Evolutionary conservation across 64 coral and sea anemone genomes (phyloP), one percentile per base, ranked within the genome.

Genomic region (Pachyseris speciosa): DNA sequence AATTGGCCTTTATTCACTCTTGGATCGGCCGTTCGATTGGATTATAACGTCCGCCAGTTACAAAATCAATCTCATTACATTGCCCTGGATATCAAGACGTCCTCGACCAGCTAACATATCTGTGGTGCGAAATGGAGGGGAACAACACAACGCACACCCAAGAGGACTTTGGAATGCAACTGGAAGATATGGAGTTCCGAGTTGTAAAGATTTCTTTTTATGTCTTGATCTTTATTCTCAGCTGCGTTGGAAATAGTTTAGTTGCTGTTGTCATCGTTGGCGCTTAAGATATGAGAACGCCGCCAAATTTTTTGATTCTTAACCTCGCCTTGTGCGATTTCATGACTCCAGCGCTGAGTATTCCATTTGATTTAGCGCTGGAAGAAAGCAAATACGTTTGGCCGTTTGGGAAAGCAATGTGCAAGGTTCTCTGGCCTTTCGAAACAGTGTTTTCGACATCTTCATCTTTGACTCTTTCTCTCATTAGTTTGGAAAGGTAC

Each of bases 331-430:
- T 87, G 19, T 93, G 91, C 24, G 91, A 93, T 33, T 84, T 93
- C 5, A 52, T 93, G 4, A 88, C 84, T 10, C 73, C 91, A 9
- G 67, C 78, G 44, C 17, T 93, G 15, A 88, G 91, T 32, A 93
- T 93, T 88, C 91, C 91, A 1, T 93, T 93, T 72, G 91, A 88
- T 80, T 79, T 93, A 4, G 91, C 91, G 13, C 13, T 88, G 9
- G 91, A 93, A 71, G 91, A 93, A 88, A 87, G 37, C 2, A 22
- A 44, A 2, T 68, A 93, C 26, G 22, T 5, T 17, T 93, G 91
- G 91, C 77, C 11, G 8, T 93, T 87, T n/a, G 91, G 91, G 13
- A 60, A 66, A 13, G 77, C 45, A 20, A 88, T 88, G 91, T 93
- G 91, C 38, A 93, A 93, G 34, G 29, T 93, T 87, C 45, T 93